Base-by-base conservation (phyloP, 1,140 invertebrate species). In the Drosophila nannoptera region DNA sequence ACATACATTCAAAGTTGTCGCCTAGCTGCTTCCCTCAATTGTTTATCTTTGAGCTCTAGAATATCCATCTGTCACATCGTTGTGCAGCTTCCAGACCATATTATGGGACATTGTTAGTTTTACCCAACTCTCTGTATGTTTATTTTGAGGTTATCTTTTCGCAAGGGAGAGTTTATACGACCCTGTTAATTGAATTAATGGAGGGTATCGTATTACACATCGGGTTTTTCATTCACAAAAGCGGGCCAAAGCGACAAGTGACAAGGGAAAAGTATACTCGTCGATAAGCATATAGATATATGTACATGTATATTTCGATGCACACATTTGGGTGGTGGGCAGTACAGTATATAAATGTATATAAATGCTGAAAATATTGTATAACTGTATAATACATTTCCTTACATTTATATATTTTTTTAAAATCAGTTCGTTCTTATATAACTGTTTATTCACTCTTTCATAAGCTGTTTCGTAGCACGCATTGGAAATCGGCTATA, bases 171-270 rank as follows among this genome's bases (percentile, higher is more conserved):
- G 49, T 62, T 49, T 38, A 40, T 61, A 53, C 33, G 45, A 63
- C 56, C 65, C 54, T 68, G 69, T 84, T 83, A 78, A 84, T 83
- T 83, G 76, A 83, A 78, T 83, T 75, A 76, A 83, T 84, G 73
- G 69, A 36, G 49, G 38, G 63, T 73, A 83, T 83, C 62, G 32
- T 33, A 54, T 83, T 83, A 62, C 78, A 65, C 40, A 55, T 55
- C 22, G 31, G 48, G 49, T 29, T 9, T 38, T 40, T 7, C 16
- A 45, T 29, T 33, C n/a, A 16, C 29, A 46, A 38, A 36, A 12
- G 69, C 16, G 31, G 12, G 29, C 31, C n/a, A 52, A 42, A n/a
- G n/a, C 12, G 35, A 33, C 16, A 46, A 45, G 35, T 63, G 49
- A 67, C 64, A 56, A 56, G 38, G 49, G n/a, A 22, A 59, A 55